Base-by-base conservation (phyloP, 2,113 vertebrate species). In the Okapia johnstoni region DNA sequence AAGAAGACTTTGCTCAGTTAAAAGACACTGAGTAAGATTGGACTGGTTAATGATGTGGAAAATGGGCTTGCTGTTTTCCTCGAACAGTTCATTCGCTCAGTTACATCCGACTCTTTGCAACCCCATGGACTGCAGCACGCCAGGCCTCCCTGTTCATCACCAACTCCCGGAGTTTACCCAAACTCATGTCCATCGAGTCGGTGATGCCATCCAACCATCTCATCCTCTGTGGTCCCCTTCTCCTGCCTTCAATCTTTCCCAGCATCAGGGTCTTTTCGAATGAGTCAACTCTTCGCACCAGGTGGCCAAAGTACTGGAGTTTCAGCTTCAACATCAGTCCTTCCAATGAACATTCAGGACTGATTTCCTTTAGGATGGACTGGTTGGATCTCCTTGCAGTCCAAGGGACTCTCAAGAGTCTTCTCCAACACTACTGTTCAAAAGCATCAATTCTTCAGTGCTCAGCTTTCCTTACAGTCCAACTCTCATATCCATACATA, bases 61-160 rank as follows among this genome's bases (percentile, higher is more conserved):
- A 48, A 81, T 3, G 1, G 30, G 30, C 10, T 48, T 52, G 30
- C 30, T 12, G 6, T 52, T 52, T n/a, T 52, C 79, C 48, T 81
- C n/a, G 48, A 81, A 81, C 33, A 66, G 63, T 66, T 66, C 63
- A 66, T 16, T 66, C 2, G 8, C 63, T 36, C 17, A 21, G 63
- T 36, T 1, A 4, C 36, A 1, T 66, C 33, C 1, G 0, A 66
- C n/a, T 66, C 16, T 19, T 21, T 66, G 63, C n/a, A 5, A 36
- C 63, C 17, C 9, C n/a, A 36, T 21, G n/a, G 16, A 70, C 30
- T 36, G 63, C n/a, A 66, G n/a, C 63, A 66, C 0, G 9, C 17
- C n/a, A 66, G 63, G 63, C 63, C 17, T 66, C 63, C n/a, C 63
- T 66, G 63, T 21, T 33, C 63, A 66, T 66, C 63, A 66, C 63